Evolutionary conservation across 2,113 vertebrate genomes (phyloP), one percentile per base, ranked within the genome.

Genomic region (Seriola dumerili): DNA sequence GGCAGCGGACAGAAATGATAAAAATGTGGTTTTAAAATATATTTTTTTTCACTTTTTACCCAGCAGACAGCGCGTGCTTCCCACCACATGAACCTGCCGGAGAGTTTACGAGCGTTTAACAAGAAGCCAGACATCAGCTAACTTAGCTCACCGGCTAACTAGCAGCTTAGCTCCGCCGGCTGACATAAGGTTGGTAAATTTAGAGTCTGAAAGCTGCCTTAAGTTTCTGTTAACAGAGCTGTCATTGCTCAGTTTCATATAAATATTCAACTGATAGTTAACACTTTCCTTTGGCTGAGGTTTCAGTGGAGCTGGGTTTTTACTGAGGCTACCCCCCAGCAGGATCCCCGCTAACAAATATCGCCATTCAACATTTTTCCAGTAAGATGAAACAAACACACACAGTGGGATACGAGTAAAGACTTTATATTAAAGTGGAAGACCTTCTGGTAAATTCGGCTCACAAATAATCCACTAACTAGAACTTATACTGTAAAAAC

Each of bases 381-480:
- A 3, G 1, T 9, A 0, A n/a, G 14, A 32, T 6, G 0, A 0
- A n/a, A 8, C 3, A 0, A 4, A 5, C 2, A 19, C 0, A 5
- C 0, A 1, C 0, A 0, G 1, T 1, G 8, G 0, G 5, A 23
- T 8, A 6, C 29, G 29, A 7, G 0, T 2, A 1, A 7, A 34
- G 0, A 1, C 6, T 1, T 11, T 1, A 0, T 0, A 55, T 21
- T 1, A 46, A 19, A 10, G 3, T 9, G 0, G 10, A 21, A 21
- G 0, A 2, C 19, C 0, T 62, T 54, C 14, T 40, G 19, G 1
- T 48, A 3, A 13, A 70, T 83, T 73, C 72, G 83, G 83, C 63
- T 0, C 0, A 6, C 2, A 44, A 57, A 21, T 44, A 46, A 23
- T 4, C 2, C 1, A 54, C 6, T 6, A 13, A 10, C 14, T 17